Evolutionary conservation across 2,113 vertebrate genomes (phyloP).

Genomic region (Gasterosteus aculeatus): DNA sequence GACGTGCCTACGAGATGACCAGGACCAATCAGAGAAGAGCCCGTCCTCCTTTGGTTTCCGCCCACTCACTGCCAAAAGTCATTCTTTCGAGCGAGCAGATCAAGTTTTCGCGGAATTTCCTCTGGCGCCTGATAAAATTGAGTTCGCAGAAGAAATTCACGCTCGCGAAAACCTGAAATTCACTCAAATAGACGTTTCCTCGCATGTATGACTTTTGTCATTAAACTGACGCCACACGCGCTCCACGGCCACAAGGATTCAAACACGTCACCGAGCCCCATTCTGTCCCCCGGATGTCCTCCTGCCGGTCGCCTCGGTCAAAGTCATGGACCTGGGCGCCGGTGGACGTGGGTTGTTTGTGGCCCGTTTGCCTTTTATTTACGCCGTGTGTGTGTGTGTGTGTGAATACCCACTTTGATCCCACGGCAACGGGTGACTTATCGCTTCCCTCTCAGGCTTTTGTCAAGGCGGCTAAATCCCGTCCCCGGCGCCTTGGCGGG

Average conservation of each 20-base stretch:
- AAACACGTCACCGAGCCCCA: slow-evolving; percentile 59
- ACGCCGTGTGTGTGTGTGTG: slow-evolving; percentile 44
- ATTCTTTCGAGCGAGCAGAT: too few relatives aligned
- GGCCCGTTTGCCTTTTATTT: slow-evolving; percentile 70
- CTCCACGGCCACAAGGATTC: slow-evolving; percentile 17
- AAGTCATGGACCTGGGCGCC: slow-evolving; percentile 60
- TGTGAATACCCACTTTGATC: slow-evolving; percentile 70
- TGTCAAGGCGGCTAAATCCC: slow-evolving; percentile 74
- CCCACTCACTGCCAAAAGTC: too few relatives aligned
- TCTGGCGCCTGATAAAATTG: too few relatives aligned
- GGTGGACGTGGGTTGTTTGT: slow-evolving; percentile 60
- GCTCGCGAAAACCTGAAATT: too few relatives aligned
- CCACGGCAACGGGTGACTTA: slow-evolving; percentile 75
- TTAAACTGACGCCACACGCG: too few relatives aligned
- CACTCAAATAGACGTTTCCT: too few relatives aligned
- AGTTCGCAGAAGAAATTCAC: too few relatives aligned
- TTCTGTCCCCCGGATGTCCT: slow-evolving; percentile 61
- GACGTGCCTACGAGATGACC: too few relatives aligned
- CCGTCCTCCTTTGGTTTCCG: too few relatives aligned
- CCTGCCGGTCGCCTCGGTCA: slow-evolving; percentile 69
- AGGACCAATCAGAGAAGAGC: too few relatives aligned
- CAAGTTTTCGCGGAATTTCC: too few relatives aligned
- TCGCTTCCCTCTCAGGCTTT: slow-evolving; percentile 74
- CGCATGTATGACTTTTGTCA: too few relatives aligned
- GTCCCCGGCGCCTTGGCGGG: slow-evolving; percentile 53